Conservation (phyloP, 1,140 invertebrate species). For the Protaetia brevitarsis region DNA sequence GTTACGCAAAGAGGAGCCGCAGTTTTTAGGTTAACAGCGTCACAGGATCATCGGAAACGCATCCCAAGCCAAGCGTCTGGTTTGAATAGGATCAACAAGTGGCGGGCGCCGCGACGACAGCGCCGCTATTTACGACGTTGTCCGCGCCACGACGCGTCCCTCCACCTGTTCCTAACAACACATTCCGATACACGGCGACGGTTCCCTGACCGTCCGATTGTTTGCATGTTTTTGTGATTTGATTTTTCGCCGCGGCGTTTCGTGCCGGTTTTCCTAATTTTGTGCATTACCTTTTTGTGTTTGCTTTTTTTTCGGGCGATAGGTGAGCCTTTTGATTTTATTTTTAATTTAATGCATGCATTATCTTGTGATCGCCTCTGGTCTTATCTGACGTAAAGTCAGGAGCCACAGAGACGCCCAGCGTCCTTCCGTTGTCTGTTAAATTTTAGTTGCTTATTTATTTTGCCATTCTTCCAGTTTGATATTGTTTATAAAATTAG, state of each 20-base stretch:
- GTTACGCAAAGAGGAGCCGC: neutral
- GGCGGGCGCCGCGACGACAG: slow-evolving; percentile 45
- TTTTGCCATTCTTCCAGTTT: neutral
- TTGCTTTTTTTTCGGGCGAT: neutral
- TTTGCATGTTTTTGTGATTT: slow-evolving; percentile 1
- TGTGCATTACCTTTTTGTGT: neutral
- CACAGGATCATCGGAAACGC: neutral
- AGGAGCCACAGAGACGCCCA: neutral
- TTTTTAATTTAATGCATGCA: neutral
- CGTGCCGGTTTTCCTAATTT: neutral
- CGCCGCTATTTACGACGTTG: slow-evolving; percentile 46
- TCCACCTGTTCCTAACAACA: slow-evolving; percentile 35
- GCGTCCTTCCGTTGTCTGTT: neutral
- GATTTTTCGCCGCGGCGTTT: neutral
- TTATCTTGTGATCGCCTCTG: neutral
- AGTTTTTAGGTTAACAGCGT: neutral
- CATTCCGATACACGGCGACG: slow-evolving; percentile 27
- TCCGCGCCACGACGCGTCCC: slow-evolving; percentile 46
- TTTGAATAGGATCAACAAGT: slow-evolving; percentile 33
- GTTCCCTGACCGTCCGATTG: slow-evolving; percentile 21
- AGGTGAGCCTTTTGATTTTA: slow-evolving; percentile 10
- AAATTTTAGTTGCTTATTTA: slow-evolving; percentile 12
- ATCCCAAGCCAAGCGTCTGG: neutral
- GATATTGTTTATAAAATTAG: neutral
- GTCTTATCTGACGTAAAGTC: neutral